Evolutionary conservation across 2,888 invertebrate species (phyloP).

Genomic region (Sinodicranocentrus sp.): DNA sequence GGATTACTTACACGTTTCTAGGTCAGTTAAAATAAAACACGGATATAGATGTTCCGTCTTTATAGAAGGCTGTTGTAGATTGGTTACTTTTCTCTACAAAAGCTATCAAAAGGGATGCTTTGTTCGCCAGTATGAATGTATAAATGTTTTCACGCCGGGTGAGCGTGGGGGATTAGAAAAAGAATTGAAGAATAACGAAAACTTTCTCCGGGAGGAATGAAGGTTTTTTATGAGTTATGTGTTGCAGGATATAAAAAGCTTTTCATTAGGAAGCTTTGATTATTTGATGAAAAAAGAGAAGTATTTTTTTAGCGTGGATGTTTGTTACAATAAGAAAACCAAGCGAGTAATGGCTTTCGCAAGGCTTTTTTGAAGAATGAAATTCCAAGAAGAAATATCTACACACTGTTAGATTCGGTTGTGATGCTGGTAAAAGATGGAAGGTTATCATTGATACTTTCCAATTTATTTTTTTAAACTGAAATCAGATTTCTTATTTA

Average conservation of each 20-base stretch:
- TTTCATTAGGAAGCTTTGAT: conserved; percentile 53
- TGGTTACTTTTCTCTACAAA: background rate
- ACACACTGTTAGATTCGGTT: too few species aligned
- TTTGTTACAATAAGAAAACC: too few species aligned
- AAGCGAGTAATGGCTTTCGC: too few species aligned
- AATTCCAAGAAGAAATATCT: too few species aligned
- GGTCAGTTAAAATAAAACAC: conserved; percentile 53
- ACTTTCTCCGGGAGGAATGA: conserved; percentile 31
- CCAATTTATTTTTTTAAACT: too few species aligned
- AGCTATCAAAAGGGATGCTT: background rate
- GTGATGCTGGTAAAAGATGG: too few species aligned
- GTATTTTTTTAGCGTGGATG: background rate
- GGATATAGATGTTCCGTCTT: too few species aligned
- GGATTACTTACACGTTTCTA: conserved; percentile 60
- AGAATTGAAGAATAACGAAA: conserved; percentile 24
- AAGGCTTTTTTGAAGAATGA: too few species aligned
- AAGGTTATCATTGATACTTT: too few species aligned
- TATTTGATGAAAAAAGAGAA: conserved; percentile 43
- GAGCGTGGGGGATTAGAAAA: conserved; percentile 22
- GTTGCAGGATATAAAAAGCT: conserved; percentile 35
- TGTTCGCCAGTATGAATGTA: conserved; percentile 9
- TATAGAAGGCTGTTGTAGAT: background rate
- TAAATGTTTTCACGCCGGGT: conserved; percentile 29
- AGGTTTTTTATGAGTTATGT: conserved; percentile 51
- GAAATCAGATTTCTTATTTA: too few species aligned